Evolutionary conservation across 2,888 invertebrate species (phyloP).

Genomic region (Empis livida): DNA sequence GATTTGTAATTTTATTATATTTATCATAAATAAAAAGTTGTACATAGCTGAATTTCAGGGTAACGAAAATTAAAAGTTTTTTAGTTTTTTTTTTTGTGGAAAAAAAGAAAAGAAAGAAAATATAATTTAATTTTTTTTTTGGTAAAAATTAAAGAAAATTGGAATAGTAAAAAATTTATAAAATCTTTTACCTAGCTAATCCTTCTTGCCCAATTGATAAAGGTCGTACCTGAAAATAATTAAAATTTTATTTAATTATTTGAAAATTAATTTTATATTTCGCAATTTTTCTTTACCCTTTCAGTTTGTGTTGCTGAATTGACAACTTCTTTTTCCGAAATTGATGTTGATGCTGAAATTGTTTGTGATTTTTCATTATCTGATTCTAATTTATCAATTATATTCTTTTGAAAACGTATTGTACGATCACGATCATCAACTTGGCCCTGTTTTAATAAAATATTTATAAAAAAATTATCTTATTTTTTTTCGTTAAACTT

Average conservation of each 20-base stretch:
- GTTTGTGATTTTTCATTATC: conserved; percentile 30
- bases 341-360: conserved; percentile 32
- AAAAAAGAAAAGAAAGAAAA: too few relatives aligned
- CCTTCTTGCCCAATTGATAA: conserved; percentile 35
- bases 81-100: too few relatives aligned
- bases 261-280: conserved; percentile 9
- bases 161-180: neutral
- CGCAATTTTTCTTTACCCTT: conserved; percentile 52
- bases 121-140: too few relatives aligned
- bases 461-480: too few relatives aligned
- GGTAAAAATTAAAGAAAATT: conserved; percentile 1
- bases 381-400: conserved; percentile 47
- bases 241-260: conserved; percentile 2
- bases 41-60: neutral
- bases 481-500: too few relatives aligned
- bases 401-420: conserved; percentile 65
- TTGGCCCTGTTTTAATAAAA: conserved; percentile 53
- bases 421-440: conserved; percentile 75
- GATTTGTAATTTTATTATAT: too few relatives aligned
- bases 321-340: conserved; percentile 42
- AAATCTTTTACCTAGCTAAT: conserved; percentile 31
- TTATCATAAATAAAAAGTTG: neutral
- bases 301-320: conserved; percentile 81
- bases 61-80: too few relatives aligned
- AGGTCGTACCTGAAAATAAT: conserved; percentile 31